Evolutionary conservation across 2,797 vertebrate species (phyloP), one percentile per base, ranked within the genome.

Genomic region (Lacerta bilineata): DNA sequence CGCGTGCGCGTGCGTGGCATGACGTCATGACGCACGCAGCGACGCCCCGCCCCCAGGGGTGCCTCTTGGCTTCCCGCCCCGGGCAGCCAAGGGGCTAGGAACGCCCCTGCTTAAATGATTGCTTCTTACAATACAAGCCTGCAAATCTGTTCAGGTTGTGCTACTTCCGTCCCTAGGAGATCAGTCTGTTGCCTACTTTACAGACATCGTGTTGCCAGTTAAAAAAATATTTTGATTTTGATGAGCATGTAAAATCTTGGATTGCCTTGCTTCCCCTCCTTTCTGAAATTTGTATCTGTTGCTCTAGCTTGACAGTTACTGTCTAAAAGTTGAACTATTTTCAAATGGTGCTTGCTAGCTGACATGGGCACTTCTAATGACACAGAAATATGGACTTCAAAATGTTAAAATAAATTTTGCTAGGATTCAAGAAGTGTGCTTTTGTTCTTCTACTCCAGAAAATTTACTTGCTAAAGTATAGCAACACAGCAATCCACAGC

Each of bases 331-430:
- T n/a, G 27, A 69, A 13, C 29, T 78, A 11, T 23, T 77, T 77
- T 46, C 8, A 27, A 76, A 43, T 46, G 75, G 23, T 43, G 25
- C 39, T 4, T 76, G 13, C n/a, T n/a, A 36, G 23, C 15, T 50
- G 43, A 27, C 15, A 15, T 18, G 43, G 25, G 27, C 43, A 50
- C 10, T 77, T 27, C 25, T 29, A 78, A 43, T 78, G 43, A 29
- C 15, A 43, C 13, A 4, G 76, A 46, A 78, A n/a, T 17, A 15
- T 46, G n/a, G 13, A 46, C n/a, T 27, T 78, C 50, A 50, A n/a
- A 78, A 78, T 78, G n/a, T 78, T n/a, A 43, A 78, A 78, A 78
- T 79, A 55, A 15, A 79, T 79, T n/a, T 50, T 55, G 13, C 8
- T 33, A 55, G 29, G 3, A 8, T 79, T 79, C 27, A 79, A 59